These are phyloP conservation scores for Watsonalla cultraria DNA, from an alignment of 2,888 invertebrate species.

Conservation along the genomic window DNA sequence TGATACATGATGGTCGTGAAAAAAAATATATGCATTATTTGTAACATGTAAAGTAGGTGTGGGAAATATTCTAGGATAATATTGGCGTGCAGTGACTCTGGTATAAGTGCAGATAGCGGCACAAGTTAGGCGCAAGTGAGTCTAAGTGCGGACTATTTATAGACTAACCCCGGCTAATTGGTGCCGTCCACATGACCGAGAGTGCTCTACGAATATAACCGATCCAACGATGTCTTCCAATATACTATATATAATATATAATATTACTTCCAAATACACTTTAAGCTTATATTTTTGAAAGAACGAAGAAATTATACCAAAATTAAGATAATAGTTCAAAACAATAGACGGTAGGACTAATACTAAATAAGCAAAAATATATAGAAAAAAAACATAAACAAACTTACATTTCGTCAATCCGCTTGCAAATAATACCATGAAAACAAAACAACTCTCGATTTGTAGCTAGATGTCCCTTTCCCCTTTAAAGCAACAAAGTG, in stretches of 20 bases:
- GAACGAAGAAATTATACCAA: too few relatives aligned
- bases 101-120: slow-evolving; percentile 24
- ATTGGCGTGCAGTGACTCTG: neutral
- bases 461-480: slow-evolving; percentile 61
- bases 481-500: slow-evolving; percentile 58
- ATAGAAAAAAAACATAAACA: slow-evolving; percentile 20
- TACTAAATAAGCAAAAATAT: slow-evolving; percentile 5
- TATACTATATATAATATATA: slow-evolving; percentile 2
- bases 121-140: slow-evolving; percentile 51
- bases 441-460: slow-evolving; percentile 63
- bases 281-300: too few relatives aligned
- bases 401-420: slow-evolving; percentile 64
- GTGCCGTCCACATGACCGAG: slow-evolving; percentile 51
- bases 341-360: neutral
- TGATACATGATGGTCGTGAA: too few relatives aligned
- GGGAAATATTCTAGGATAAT: neutral
- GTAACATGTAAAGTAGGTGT: neutral
- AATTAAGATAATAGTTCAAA: too few relatives aligned
- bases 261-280: neutral
- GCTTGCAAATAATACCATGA: slow-evolving; percentile 63
- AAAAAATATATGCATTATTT: too few relatives aligned
- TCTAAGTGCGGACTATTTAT: slow-evolving; percentile 67
- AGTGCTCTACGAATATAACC: slow-evolving; percentile 41
- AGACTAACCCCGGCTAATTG: slow-evolving; percentile 58
- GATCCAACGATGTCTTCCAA: neutral